These are phyloP conservation scores for Cetonia aurata DNA, from an alignment of 2,888 invertebrate species.

Conservation along the genomic window DNA sequence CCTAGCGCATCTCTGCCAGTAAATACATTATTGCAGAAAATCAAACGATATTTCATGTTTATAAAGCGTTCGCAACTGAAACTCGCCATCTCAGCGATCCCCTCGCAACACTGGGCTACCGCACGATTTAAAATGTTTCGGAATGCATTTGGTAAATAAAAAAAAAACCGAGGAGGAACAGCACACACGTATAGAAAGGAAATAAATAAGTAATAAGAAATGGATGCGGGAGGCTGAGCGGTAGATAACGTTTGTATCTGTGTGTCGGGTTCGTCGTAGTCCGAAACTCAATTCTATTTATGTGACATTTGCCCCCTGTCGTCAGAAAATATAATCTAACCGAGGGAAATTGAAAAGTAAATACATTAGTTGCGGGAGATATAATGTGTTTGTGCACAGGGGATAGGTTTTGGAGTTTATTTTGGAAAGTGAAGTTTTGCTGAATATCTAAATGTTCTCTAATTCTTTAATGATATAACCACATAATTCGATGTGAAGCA, in stretches of 20 bases:
- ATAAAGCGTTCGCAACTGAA: slow-evolving; percentile 34
- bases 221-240: slow-evolving; percentile 23
- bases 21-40: slow-evolving; percentile 50
- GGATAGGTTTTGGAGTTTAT: neutral
- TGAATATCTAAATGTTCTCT: too few species aligned
- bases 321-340: slow-evolving; percentile 48
- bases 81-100: neutral
- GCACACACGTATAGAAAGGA: slow-evolving; percentile 12
- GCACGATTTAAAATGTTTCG: slow-evolving; percentile 28
- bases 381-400: neutral
- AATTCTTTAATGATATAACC: too few species aligned
- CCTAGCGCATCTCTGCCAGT: slow-evolving; percentile 34
- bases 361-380: slow-evolving; percentile 14
- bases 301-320: slow-evolving; percentile 51
- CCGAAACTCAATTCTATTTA: slow-evolving; percentile 49
- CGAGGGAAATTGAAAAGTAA: slow-evolving; percentile 47
- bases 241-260: slow-evolving; percentile 41
- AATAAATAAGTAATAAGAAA: slow-evolving; percentile 39
- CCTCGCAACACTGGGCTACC: neutral
- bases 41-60: slow-evolving; percentile 51
- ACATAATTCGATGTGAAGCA: too few species aligned
- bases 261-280: slow-evolving; percentile 47
- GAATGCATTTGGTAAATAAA: neutral
- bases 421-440: too few species aligned
- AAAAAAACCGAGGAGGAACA: neutral